phyloP scores from a whole-genome alignment of 2,888 invertebrate species.

The Hypomecis punctinalis region DNA sequence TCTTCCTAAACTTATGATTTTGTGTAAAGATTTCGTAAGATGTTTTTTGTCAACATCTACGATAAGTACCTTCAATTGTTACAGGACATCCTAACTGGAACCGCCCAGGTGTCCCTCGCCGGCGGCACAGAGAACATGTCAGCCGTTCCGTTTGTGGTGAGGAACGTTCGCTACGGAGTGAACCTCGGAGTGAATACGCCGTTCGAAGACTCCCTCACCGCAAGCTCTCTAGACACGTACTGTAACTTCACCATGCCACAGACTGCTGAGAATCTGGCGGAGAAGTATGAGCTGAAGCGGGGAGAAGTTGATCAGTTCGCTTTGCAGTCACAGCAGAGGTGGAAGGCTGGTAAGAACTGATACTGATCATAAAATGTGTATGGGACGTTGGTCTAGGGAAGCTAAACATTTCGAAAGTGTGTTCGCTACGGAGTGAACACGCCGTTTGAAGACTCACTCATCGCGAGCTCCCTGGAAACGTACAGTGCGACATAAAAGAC shows the following conservation, averaged over 20 bases:
- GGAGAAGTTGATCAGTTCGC: slow-evolving; percentile 94
- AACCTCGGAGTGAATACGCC: slow-evolving; percentile 89
- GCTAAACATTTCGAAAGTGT: not conserved
- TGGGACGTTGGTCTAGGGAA: not conserved
- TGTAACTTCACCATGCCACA: slow-evolving; percentile 97
- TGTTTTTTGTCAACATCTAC: too few relatives aligned
- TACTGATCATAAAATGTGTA: too few relatives aligned
- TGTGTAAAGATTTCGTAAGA: too few relatives aligned
- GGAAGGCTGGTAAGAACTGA: slow-evolving; percentile 89
- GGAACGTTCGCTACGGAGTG: slow-evolving; percentile 94
- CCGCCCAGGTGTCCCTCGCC: slow-evolving; percentile 93
- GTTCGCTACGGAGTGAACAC: too few relatives aligned
- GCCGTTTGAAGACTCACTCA: too few relatives aligned
- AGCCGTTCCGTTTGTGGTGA: slow-evolving; percentile 92
- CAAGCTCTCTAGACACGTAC: slow-evolving; percentile 92
- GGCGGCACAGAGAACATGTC: slow-evolving; percentile 99
- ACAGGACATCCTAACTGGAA: slow-evolving; percentile 94
- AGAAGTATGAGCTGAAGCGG: slow-evolving; percentile 90
- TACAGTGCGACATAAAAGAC: too few relatives aligned
- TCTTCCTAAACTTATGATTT: too few relatives aligned
- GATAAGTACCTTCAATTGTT: slow-evolving; percentile 20
- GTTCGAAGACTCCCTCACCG: slow-evolving; percentile 91
- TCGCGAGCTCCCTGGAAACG: too few relatives aligned
- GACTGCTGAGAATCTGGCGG: slow-evolving; percentile 96
- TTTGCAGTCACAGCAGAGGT: slow-evolving; percentile 92